phyloP scores from a whole-genome alignment of 2,113 vertebrate genomes.

The Chelonoidis abingdonii region DNA sequence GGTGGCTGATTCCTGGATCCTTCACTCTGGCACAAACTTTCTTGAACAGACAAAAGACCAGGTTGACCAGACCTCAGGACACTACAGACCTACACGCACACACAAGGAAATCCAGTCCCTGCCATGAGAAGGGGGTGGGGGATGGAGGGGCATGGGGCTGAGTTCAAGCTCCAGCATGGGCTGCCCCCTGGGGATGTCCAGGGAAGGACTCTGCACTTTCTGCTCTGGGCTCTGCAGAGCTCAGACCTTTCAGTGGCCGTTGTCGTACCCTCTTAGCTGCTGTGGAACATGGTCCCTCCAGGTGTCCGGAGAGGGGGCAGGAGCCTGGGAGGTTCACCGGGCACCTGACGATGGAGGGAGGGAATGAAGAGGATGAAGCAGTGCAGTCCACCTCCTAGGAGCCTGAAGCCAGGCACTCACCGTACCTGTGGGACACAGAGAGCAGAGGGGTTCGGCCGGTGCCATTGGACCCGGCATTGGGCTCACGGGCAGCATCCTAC shows the following conservation, averaged over 20 bases:
- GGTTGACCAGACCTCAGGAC: background rate
- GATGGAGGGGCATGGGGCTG: background rate
- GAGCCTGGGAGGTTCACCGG: rapidly evolving
- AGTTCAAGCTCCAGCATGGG: background rate
- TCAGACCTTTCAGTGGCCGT: no score
- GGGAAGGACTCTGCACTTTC: background rate
- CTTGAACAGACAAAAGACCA: no score
- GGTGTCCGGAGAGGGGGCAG: no score
- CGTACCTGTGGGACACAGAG: background rate
- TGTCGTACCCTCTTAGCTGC: no score
- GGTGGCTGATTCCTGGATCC: no score
- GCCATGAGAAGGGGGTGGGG: background rate
- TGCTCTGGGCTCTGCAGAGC: background rate
- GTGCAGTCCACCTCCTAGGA: background rate
- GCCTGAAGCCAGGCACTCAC: background rate
- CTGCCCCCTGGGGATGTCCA: rapidly evolving
- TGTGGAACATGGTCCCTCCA: no score
- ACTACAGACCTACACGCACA: no score
- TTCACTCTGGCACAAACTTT: no score
- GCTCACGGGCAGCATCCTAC: background rate
- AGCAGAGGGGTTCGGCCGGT: background rate
- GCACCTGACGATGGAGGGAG: background rate
- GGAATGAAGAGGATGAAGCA: background rate
- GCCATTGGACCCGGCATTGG: background rate
- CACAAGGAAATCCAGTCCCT: no score